Conservation (phyloP, 2,888 invertebrate genomes). For the Oligia fasciuncula region DNA sequence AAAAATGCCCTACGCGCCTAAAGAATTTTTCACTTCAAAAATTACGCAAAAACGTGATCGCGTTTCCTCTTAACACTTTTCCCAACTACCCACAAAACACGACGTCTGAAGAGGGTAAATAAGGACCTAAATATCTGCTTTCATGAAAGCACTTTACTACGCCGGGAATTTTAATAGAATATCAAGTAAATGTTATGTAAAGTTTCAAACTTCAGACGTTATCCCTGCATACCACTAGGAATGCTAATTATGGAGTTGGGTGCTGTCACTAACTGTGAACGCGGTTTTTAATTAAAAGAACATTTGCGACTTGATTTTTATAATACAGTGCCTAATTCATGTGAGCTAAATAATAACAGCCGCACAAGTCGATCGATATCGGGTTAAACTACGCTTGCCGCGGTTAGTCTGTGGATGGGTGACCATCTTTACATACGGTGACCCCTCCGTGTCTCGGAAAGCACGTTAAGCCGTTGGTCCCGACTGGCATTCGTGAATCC, state of each 20-base stretch:
- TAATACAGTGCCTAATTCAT: background rate
- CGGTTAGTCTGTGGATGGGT: too few species aligned
- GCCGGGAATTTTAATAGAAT: constrained; percentile 38
- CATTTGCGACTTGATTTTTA: constrained; percentile 1
- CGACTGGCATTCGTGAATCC: too few species aligned
- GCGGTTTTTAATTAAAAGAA: constrained; percentile 16
- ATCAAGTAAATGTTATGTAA: constrained; percentile 33
- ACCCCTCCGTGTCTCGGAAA: too few species aligned
- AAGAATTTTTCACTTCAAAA: too few species aligned
- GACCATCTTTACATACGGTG: too few species aligned
- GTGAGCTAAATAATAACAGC: too few species aligned
- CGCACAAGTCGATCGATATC: too few species aligned
- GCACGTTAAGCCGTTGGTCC: too few species aligned
- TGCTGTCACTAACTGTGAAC: background rate
- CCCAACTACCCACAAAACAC: background rate
- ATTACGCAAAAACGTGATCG: background rate
- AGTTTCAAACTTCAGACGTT: constrained; percentile 34
- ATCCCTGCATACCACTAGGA: background rate
- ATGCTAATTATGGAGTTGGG: constrained; percentile 22
- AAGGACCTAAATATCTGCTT: constrained; percentile 23
- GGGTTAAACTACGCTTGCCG: too few species aligned
- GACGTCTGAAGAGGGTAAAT: constrained; percentile 13
- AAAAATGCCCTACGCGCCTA: too few species aligned
- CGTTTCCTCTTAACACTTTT: background rate
- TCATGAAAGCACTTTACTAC: constrained; percentile 25